Percentiles rank a stretch among this genome's conserved stretches.
These are phyloP conservation scores for Ceratitis capitata DNA, from an alignment of 1,140 invertebrate species.

Conservation along the genomic window DNA sequence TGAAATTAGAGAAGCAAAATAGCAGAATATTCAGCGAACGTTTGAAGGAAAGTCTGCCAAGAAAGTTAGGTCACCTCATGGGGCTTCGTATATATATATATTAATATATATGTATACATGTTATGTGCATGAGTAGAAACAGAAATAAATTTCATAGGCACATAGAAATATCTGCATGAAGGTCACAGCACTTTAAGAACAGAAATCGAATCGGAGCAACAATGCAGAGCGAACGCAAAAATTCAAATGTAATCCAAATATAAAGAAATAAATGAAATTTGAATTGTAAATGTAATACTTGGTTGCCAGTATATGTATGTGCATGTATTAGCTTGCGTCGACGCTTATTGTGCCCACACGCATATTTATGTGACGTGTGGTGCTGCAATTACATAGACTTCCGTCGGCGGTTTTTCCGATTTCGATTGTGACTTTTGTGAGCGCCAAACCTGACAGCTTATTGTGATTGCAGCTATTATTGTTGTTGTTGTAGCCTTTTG, in stretches of 20 bases:
- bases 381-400: neutral
- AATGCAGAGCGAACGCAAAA: neutral
- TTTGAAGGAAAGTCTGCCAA: too few relatives aligned
- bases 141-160: neutral
- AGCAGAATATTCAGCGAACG: neutral
- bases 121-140: neutral
- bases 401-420: neutral
- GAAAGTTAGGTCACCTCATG: too few relatives aligned
- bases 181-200: neutral
- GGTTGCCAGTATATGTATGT: neutral
- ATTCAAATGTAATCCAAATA: neutral
- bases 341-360: neutral
- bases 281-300: neutral
- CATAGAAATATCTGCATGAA: neutral
- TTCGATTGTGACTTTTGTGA: neutral
- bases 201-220: neutral
- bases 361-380: neutral
- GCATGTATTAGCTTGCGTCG: neutral
- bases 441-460: neutral
- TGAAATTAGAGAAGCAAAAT: neutral
- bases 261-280: neutral
- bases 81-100: too few relatives aligned
- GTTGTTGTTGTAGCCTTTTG: neutral
- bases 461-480: neutral
- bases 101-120: neutral